Evolutionary conservation across 2,888 invertebrate species (phyloP).

Genomic region (Dichetophora obliterata): DNA sequence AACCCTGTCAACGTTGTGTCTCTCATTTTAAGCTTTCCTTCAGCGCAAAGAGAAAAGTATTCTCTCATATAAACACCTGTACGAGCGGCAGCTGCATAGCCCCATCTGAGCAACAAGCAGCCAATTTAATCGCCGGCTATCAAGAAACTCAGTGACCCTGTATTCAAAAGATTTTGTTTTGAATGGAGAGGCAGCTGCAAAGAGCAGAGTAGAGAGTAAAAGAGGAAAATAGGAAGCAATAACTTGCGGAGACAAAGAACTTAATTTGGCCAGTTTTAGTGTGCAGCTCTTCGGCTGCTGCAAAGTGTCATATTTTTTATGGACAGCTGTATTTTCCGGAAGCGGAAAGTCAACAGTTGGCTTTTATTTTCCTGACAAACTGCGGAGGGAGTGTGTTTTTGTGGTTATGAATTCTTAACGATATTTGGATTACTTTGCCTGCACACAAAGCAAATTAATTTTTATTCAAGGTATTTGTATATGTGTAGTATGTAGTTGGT

Average conservation of each 20-base stretch:
- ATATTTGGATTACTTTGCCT: background rate
- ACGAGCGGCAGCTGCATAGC: background rate
- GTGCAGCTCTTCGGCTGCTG: too few species aligned
- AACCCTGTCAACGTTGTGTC: background rate
- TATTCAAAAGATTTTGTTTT: background rate
- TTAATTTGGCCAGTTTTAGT: too few species aligned
- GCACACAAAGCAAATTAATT: too few species aligned
- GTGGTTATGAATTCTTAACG: background rate
- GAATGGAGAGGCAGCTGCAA: background rate
- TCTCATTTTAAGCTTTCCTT: background rate
- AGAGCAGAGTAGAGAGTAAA: too few species aligned
- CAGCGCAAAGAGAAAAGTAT: background rate
- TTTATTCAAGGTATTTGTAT: too few species aligned
- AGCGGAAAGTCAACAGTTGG: slow-evolving; percentile 11
- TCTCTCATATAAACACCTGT: slow-evolving; percentile 17
- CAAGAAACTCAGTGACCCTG: slow-evolving; percentile 11
- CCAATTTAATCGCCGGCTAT: slow-evolving; percentile 10
- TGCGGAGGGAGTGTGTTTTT: background rate
- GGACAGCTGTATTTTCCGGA: background rate
- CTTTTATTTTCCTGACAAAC: background rate
- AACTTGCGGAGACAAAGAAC: too few species aligned
- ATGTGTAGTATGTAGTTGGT: too few species aligned
- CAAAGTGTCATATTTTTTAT: too few species aligned
- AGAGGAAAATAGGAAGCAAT: too few species aligned
- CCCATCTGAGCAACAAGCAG: slow-evolving; percentile 7